These are phyloP conservation scores for Chloroclystis v-ata DNA, from an alignment of 2,888 invertebrate species.

Conservation along the genomic window DNA sequence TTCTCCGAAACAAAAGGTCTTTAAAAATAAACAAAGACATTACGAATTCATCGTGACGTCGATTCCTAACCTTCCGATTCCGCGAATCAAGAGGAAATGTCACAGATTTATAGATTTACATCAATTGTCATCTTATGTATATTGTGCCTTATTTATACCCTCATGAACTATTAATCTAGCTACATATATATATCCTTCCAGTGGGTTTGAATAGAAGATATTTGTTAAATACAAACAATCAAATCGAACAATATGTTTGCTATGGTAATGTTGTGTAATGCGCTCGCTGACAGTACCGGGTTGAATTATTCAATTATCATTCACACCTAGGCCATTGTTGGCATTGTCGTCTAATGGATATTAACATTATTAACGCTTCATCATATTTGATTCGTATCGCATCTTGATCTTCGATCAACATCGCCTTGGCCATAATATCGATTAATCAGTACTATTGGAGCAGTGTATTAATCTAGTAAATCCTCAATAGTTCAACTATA, in stretches of 20 bases:
- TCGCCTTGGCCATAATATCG: background rate
- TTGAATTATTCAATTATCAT: constrained; percentile 16
- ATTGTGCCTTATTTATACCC: no score
- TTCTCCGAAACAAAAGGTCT: background rate
- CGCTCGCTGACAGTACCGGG: constrained; percentile 9
- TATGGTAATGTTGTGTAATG: constrained; percentile 7
- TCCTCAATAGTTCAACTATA: no score
- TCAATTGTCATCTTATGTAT: no score
- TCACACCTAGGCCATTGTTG: constrained; percentile 14
- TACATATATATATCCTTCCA: background rate
- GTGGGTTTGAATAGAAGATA: no score
- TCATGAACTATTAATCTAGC: no score
- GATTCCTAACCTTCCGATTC: background rate
- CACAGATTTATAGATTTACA: constrained; percentile 2
- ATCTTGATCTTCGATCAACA: background rate
- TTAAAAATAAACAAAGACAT: background rate
- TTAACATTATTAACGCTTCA: background rate
- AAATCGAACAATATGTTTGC: constrained; percentile 8
- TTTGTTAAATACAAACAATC: constrained; percentile 14
- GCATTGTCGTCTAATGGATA: background rate
- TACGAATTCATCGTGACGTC: background rate
- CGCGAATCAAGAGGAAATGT: constrained; percentile 2
- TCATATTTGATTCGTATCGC: background rate
- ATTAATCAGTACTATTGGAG: constrained; percentile 21
- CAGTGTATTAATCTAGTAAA: no score